Evolutionary conservation across 2,113 vertebrate genomes (phyloP), one percentile per base, ranked within the genome.

Genomic region (Globicephala melas): DNA sequence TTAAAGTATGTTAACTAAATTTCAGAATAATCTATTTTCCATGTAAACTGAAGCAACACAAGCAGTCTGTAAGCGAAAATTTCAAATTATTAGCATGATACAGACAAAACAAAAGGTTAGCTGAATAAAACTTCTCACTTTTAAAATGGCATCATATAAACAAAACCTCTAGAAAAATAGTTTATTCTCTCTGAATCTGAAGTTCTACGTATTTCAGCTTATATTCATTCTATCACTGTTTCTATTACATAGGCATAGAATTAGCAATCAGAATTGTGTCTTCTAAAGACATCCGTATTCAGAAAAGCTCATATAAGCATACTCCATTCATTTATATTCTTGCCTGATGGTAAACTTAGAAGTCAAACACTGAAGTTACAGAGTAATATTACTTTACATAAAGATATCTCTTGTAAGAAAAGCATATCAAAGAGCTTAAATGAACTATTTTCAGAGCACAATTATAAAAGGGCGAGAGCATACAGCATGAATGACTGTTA

Each of bases 291-390:
- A 97, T 41, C 67, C 67, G 79, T 88, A 92, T 96, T 96, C 80
- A 92, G 82, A 65, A 96, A 92, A 96, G 63, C 38, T 83, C 55
- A 88, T 47, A 93, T 53, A 96, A 74, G 79, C 44, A 95, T 83
- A 77, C 25, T 95, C 89, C 79, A 93, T 86, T 97, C 81, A 94
- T 83, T 97, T 97, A 81, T 96, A 97, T 97, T 97, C 84, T 93
- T 96, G 63, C 97, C 87, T 94, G 62, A 96, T 91, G 36, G 84
- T 71, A 89, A 97, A 95, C 76, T 85, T 89, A 95, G 71, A 97
- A 92, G 76, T 95, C 44, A 95, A 97, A 91, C 63, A 80, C n/a
- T 55, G 68, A 95, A 97, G 90, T 95, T 62, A 95, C 33, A 97
- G 53, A 92, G 87, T n/a, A 88, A 53, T 95, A 95, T 88, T 96